Evolutionary conservation across 2,888 invertebrate species (phyloP), one percentile per base, ranked within the genome.

Genomic region (Apodemia zela): DNA sequence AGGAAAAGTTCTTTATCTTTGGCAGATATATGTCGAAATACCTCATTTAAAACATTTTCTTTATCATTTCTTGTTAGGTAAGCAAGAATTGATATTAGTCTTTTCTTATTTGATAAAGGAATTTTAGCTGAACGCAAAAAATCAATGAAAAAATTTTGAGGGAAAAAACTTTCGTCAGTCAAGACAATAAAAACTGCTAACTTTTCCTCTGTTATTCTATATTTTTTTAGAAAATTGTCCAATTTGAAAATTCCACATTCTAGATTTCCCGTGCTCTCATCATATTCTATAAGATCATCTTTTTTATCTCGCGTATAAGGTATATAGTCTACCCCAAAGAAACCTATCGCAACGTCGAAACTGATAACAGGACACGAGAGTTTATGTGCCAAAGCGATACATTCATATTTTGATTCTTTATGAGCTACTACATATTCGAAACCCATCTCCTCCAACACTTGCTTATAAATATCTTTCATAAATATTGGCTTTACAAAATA

Each of bases 351-450:
- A 7, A 76, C 71, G 35, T 84, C 80, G 42, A 59, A 64, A 62
- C 74, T 76, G 4, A 83, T 67, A 0, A 82, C 63, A 0, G 83
- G 76, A 62, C 82, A 83, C 1, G 72, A 64, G 3, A 77, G 66
- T 58, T 69, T 73, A 18, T 70, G 65, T 2, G 83, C 82, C 13
- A 82, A 65, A 0, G 74, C 75, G 3, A 75, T 74, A n/a, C 80
- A 76, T 2, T 80, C 76, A 17, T 71, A 69, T 62, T 78, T 78
- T 2, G 67, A 47, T 61, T 80, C 77, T 15, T 64, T 72, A 25
- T 77, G 63, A 54, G 77, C 76, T 7, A 74, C 64, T 0, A 72
- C 69, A 60, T 76, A 76, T 3, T 76, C 63, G 2, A 82, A 66
- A 1, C 62, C 69, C 73, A 79, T 70, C 67, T 81, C 80, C 2